Evolutionary conservation across 2,797 vertebrate genomes (phyloP).

Genomic region (Heteromormyrus szaboi): DNA sequence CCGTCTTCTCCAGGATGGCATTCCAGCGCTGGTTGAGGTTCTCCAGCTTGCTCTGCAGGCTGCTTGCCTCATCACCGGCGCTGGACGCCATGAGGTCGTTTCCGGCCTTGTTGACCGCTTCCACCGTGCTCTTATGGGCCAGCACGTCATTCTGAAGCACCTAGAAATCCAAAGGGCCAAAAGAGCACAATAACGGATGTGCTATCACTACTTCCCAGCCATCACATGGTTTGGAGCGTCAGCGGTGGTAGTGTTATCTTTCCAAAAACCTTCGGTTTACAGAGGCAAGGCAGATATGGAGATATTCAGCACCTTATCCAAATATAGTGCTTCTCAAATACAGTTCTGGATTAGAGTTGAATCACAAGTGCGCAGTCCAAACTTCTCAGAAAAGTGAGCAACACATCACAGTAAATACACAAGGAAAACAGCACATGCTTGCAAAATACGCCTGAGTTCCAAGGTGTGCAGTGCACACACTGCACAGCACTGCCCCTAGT

Average conservation of each 20-base stretch:
- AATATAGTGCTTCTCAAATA: background rate
- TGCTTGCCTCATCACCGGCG: conserved; percentile 89
- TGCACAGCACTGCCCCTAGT: background rate
- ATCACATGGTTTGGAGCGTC: background rate
- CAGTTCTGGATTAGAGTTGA: background rate
- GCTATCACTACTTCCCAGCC: background rate
- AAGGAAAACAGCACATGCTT: background rate
- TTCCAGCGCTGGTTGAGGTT: conserved; percentile 87
- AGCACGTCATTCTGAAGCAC: conserved; percentile 93
- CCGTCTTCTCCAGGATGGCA: conserved; percentile 80
- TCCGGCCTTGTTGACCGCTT: conserved; percentile 89
- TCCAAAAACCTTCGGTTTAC: background rate
- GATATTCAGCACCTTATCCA: background rate
- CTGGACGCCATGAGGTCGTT: conserved; percentile 83
- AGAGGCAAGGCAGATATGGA: background rate
- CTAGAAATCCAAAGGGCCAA: conserved; percentile 48
- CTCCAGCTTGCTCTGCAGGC: conserved; percentile 80
- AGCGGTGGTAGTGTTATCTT: background rate
- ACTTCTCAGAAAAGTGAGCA: background rate
- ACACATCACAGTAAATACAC: background rate
- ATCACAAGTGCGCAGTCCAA: background rate
- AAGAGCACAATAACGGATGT: background rate
- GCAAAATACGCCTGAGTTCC: background rate
- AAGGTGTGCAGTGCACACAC: background rate
- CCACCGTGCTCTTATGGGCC: conserved; percentile 87